Conservation (phyloP, 2,797 vertebrate species). For the Sarcoramphus papa region DNA sequence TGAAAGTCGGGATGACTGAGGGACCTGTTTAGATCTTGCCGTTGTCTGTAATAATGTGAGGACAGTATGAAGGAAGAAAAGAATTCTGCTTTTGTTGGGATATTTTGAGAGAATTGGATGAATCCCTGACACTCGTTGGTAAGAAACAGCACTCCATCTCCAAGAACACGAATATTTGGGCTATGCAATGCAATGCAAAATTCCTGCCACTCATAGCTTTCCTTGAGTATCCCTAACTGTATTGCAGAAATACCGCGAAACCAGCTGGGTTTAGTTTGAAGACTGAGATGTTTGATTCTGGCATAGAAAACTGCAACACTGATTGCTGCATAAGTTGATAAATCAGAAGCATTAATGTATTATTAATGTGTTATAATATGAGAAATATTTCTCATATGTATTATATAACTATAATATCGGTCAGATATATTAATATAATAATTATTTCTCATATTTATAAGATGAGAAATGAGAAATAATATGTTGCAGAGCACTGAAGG, state of each 20-base stretch:
- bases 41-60: not conserved
- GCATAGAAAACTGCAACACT: not conserved
- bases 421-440: not conserved
- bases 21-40: not conserved
- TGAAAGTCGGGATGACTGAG: not conserved
- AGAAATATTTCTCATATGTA: not conserved
- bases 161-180: not conserved
- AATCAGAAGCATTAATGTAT: not conserved
- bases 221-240: not conserved
- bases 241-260: not conserved
- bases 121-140: not conserved
- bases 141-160: not conserved
- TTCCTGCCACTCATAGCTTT: not conserved
- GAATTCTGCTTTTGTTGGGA: not conserved
- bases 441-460: not conserved
- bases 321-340: not conserved
- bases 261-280: not conserved
- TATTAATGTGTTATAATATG: not conserved
- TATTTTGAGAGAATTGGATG: not conserved
- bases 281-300: not conserved
- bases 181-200: not conserved
- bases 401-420: not conserved
- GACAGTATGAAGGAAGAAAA: not conserved
- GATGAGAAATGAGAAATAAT: not conserved
- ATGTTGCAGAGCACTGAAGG: not conserved